Evolutionary conservation across 2,888 invertebrate species (phyloP).

Genomic region (Cheilosia vernalis): DNA sequence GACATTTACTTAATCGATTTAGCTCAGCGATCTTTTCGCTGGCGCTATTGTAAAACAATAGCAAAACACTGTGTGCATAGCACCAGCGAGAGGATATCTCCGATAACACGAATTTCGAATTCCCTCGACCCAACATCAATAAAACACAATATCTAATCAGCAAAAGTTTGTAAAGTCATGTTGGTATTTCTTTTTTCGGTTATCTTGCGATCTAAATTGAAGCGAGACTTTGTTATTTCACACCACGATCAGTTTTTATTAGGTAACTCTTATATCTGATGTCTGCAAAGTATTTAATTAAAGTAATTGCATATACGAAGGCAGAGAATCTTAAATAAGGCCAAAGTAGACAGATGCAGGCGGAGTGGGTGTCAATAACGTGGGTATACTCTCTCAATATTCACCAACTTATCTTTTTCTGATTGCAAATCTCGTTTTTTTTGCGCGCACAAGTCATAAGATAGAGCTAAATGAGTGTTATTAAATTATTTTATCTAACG

Average conservation of each 20-base stretch:
- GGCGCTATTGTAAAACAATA: not conserved
- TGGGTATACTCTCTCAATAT: not conserved
- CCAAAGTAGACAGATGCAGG: not conserved
- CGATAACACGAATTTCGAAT: not conserved
- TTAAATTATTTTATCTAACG: not conserved
- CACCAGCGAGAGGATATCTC: not conserved
- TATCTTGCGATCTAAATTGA: constrained; percentile 6
- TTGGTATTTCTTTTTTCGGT: not conserved
- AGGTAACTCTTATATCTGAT: not conserved
- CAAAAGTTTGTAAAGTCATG: not conserved
- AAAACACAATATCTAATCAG: constrained; percentile 1
- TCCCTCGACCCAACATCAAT: not conserved
- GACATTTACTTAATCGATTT: not conserved
- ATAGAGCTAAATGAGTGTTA: not conserved
- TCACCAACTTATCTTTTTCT: not conserved
- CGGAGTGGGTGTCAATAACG: not conserved
- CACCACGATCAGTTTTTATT: not conserved
- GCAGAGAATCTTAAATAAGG: not conserved
- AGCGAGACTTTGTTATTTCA: not conserved
- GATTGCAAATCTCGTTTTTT: not conserved
- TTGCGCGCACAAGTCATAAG: not conserved
- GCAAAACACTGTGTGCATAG: not conserved
- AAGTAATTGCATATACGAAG: not conserved
- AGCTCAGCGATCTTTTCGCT: not conserved
- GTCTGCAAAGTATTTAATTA: not conserved